A percentile compares a stretch with the other conserved stretches of the same genome.
Conservation (phyloP, 2,113 vertebrate genomes). For the Thinocorus orbignyianus region DNA sequence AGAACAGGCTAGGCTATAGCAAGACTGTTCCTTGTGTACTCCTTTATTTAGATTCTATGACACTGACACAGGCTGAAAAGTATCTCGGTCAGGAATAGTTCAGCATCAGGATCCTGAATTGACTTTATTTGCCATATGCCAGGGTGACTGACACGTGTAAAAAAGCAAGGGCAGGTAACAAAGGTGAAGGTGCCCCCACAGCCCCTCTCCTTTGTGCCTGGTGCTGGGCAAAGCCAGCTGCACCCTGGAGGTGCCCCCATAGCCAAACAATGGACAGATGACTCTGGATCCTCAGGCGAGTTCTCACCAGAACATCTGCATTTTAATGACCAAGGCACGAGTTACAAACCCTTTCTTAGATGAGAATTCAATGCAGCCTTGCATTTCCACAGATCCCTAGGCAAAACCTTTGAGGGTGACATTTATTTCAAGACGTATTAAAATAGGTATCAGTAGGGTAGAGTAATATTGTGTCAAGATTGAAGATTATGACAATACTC, state of each 20-base stretch:
- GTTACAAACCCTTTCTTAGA: background rate
- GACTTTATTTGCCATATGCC: rapidly evolving
- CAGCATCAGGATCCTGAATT: background rate
- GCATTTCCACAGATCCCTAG: background rate
- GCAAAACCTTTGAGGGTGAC: background rate
- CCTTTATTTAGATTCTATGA: background rate
- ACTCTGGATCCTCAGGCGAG: background rate
- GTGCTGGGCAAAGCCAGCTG: background rate
- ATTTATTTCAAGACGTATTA: slow-evolving; percentile 24
- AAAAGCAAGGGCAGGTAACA: background rate
- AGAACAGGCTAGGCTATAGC: background rate
- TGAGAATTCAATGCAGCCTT: background rate
- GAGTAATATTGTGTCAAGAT: slow-evolving; percentile 53
- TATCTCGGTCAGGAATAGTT: background rate
- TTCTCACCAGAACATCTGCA: background rate
- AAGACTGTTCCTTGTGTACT: background rate
- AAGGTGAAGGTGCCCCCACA: background rate
- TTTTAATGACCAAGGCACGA: rapidly evolving
- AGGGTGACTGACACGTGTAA: rapidly evolving
- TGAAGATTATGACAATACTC: slow-evolving; percentile 46
- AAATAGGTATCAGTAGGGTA: background rate
- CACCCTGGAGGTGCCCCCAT: background rate
- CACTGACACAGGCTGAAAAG: background rate
- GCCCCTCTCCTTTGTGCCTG: background rate
- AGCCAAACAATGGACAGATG: background rate